Evolutionary conservation across 2,113 vertebrate genomes (phyloP).

Genomic region (Poeciliopsis turrubarensis): DNA sequence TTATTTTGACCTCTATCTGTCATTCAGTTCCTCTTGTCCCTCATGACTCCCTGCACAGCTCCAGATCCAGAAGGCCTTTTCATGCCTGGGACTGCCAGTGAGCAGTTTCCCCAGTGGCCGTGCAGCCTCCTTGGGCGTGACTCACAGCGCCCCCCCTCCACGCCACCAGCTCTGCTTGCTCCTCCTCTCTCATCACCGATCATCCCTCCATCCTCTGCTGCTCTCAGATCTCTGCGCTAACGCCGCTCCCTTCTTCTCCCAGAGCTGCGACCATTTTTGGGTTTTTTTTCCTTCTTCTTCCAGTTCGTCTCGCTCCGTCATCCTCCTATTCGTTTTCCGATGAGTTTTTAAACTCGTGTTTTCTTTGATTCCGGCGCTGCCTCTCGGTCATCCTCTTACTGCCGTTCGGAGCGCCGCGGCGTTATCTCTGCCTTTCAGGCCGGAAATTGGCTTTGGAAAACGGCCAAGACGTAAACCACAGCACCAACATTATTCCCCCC

Average conservation of each 20-base stretch:
- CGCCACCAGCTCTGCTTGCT: background rate
- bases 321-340: constrained; percentile 20
- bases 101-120: constrained; percentile 47
- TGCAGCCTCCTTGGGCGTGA: constrained; percentile 53
- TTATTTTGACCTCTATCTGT: constrained; percentile 53
- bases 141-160: constrained; percentile 34
- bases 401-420: constrained; percentile 26
- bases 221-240: constrained; percentile 28
- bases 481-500: background rate
- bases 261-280: background rate
- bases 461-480: constrained; percentile 19
- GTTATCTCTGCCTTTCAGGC: constrained; percentile 66
- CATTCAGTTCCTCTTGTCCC: constrained; percentile 26
- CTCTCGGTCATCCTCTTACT: constrained; percentile 38
- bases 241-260: background rate
- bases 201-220: constrained; percentile 5
- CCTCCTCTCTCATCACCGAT: background rate
- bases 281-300: background rate
- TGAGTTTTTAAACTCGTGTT: constrained; percentile 46
- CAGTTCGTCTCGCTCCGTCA: background rate
- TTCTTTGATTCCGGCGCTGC: constrained; percentile 17
- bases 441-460: constrained; percentile 48
- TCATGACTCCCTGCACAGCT: constrained; percentile 40
- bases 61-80: constrained; percentile 53
- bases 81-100: constrained; percentile 58